A percentile compares a stretch with the other conserved stretches of the same genome.
Conservation (phyloP, 2,797 vertebrate species). For the Clarias platycephalus region DNA sequence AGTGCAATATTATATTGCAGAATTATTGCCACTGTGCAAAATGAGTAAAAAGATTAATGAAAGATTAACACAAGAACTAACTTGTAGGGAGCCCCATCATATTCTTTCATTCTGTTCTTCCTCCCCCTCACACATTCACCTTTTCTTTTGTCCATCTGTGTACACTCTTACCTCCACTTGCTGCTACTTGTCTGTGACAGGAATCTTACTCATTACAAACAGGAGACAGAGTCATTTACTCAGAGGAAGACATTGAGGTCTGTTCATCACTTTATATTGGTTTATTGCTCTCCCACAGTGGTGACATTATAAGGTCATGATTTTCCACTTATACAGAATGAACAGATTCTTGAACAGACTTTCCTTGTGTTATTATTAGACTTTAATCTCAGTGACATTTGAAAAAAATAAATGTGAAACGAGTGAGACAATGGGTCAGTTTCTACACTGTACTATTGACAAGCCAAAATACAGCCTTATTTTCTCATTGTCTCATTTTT, state of each 20-base stretch:
- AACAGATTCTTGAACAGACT: background rate
- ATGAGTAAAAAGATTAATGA: background rate
- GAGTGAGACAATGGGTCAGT: background rate
- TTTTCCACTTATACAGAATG: slow-evolving; percentile 19
- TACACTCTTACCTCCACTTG: background rate
- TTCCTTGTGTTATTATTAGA: background rate
- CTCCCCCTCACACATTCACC: background rate
- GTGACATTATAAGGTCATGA: slow-evolving; percentile 1
- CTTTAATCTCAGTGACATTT: background rate
- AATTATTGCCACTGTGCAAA: background rate
- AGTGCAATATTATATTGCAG: background rate
- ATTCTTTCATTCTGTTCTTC: background rate
- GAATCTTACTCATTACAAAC: slow-evolving; percentile 2
- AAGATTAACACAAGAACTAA: slow-evolving; percentile 1
- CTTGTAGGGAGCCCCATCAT: background rate
- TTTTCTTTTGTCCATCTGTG: background rate
- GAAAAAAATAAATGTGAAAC: background rate
- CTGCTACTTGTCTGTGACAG: slow-evolving; percentile 8
- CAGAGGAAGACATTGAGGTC: too few relatives aligned
- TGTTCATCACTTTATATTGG: slow-evolving; percentile 11
- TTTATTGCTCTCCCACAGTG: slow-evolving; percentile 1
- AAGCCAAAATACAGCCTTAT: slow-evolving; percentile 8
- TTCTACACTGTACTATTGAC: background rate
- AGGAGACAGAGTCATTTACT: background rate
- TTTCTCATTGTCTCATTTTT: slow-evolving; percentile 9